These are phyloP conservation scores for Agelaius phoeniceus DNA, from an alignment of 2,113 vertebrate genomes.

Conservation along the genomic window DNA sequence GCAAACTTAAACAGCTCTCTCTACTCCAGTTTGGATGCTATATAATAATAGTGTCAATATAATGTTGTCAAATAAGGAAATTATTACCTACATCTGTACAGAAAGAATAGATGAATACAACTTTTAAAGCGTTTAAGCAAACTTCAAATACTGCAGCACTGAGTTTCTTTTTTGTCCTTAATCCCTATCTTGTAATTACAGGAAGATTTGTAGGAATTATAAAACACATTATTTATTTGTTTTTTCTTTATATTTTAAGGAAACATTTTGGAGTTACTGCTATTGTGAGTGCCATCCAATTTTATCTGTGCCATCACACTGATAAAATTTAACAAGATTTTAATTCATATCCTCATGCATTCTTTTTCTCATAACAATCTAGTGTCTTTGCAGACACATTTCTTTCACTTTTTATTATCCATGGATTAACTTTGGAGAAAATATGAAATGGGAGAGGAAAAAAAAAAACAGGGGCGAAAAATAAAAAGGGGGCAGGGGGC, in stretches of 20 bases:
- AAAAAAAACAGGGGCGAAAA: rapidly evolving
- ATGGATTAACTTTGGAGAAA: background rate
- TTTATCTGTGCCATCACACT: background rate
- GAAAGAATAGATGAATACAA: background rate
- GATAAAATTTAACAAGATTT: background rate
- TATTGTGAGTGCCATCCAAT: background rate
- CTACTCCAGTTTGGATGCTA: background rate
- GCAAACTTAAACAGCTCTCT: background rate
- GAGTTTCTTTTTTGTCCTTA: background rate
- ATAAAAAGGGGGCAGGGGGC: rapidly evolving
- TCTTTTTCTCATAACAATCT: background rate
- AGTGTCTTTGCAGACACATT: background rate
- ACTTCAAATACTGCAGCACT: background rate
- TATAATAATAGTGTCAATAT: background rate
- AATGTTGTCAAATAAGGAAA: background rate
- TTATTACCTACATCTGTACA: background rate
- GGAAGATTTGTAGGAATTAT: background rate
- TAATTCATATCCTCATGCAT: background rate
- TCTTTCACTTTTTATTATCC: background rate
- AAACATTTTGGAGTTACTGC: background rate
- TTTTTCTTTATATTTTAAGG: background rate
- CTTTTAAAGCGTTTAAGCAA: background rate
- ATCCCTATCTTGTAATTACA: background rate
- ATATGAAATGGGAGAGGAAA: rapidly evolving
- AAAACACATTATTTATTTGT: background rate